These are phyloP conservation scores for Panonychus citri DNA, from an alignment of 1,140 invertebrate species.

Conservation along the genomic window DNA sequence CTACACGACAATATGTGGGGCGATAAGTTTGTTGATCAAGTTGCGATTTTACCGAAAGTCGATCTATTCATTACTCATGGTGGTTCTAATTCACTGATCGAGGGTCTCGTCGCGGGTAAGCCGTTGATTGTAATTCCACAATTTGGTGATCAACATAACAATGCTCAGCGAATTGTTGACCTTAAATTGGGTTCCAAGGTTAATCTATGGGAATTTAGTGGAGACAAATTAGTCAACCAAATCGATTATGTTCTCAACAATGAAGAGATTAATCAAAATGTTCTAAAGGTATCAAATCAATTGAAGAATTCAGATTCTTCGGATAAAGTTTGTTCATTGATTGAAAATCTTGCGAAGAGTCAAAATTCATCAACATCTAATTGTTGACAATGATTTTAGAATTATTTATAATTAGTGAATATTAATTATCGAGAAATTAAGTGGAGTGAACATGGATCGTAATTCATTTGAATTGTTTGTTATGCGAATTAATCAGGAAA, in stretches of 20 bases:
- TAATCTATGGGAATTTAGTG: background rate
- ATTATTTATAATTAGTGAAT: too few relatives aligned
- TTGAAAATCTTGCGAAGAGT: too few relatives aligned
- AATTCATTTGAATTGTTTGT: too few relatives aligned
- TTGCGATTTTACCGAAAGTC: background rate
- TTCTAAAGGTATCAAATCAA: background rate
- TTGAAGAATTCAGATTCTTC: background rate
- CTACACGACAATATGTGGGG: background rate
- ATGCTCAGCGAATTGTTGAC: background rate
- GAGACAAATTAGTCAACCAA: background rate
- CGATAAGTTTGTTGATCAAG: background rate
- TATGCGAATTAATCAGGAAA: too few relatives aligned
- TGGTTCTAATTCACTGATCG: background rate
- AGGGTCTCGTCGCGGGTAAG: background rate
- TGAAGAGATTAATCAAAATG: background rate
- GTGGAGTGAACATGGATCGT: too few relatives aligned
- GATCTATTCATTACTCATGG: conserved; percentile 2
- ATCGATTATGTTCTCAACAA: background rate
- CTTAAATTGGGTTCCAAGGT: background rate
- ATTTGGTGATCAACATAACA: conserved; percentile 5
- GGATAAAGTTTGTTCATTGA: too few relatives aligned
- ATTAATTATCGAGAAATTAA: too few relatives aligned
- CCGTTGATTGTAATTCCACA: background rate
- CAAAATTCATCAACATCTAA: too few relatives aligned
- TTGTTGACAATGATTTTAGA: too few relatives aligned